A percentile compares a stretch with the other conserved stretches of the same genome.
phyloP scores from a whole-genome alignment of 2,113 vertebrate genomes.

The Lampris incognitus region DNA sequence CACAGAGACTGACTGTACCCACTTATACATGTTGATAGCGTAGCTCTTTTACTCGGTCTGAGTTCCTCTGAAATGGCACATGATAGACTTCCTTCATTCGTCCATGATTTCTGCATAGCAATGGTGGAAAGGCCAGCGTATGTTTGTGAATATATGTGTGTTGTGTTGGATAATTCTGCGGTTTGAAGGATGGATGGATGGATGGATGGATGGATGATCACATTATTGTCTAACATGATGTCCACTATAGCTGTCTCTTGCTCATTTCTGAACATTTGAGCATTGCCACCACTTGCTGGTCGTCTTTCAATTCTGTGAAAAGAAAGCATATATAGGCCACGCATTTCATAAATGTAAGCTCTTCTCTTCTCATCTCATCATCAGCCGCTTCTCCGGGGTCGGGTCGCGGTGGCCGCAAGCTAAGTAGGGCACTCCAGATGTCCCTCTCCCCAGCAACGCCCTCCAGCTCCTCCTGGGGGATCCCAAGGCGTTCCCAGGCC shows the following conservation, averaged over 20 bases:
- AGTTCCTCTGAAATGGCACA: background rate
- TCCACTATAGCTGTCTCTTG: slow-evolving; percentile 7
- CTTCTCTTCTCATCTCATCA: too few species aligned
- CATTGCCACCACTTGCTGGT: background rate
- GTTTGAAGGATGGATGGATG: background rate
- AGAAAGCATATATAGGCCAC: too few species aligned
- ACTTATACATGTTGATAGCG: slow-evolving; percentile 1
- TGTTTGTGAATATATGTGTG: background rate
- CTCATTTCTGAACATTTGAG: slow-evolving; percentile 3
- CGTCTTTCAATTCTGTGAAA: too few species aligned
- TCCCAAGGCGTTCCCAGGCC: too few species aligned
- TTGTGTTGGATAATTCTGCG: slow-evolving; percentile 5
- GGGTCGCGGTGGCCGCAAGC: too few species aligned
- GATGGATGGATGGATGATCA: background rate
- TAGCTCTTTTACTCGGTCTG: background rate
- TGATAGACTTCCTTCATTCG: background rate
- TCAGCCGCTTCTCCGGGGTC: too few species aligned
- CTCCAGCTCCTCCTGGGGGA: too few species aligned
- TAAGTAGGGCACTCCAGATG: too few species aligned
- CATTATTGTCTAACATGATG: slow-evolving; percentile 3
- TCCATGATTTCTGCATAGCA: too few species aligned
- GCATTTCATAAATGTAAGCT: too few species aligned
- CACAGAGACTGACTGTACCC: slow-evolving; percentile 3
- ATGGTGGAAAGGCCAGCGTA: too few species aligned
- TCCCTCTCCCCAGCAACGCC: too few species aligned